Percentiles rank a stretch among this genome's conserved stretches.
Conservation (phyloP, 2,113 vertebrate genomes). For the Brachypteracias leptosomus region DNA sequence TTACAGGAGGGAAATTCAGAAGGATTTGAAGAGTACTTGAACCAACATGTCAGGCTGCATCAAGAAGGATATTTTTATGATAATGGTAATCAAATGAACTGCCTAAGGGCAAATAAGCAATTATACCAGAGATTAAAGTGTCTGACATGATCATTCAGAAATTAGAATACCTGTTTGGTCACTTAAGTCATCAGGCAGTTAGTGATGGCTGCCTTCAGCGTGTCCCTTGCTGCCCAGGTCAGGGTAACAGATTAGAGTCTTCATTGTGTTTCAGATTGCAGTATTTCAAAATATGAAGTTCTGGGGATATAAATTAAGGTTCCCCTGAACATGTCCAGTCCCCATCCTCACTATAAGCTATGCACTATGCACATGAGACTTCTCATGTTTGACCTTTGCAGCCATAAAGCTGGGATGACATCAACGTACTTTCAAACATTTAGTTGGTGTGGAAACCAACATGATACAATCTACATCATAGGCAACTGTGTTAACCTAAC, state of each 20-base stretch:
- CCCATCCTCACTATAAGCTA: neutral
- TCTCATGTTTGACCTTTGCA: neutral
- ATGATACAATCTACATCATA: neutral
- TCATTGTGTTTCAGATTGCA: neutral
- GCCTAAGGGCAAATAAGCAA: slow-evolving; percentile 5
- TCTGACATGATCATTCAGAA: slow-evolving; percentile 30
- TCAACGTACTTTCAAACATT: neutral
- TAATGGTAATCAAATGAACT: slow-evolving; percentile 30
- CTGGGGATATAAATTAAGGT: neutral
- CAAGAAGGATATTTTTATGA: slow-evolving; percentile 23
- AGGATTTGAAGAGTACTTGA: slow-evolving; percentile 28
- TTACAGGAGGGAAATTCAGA: neutral
- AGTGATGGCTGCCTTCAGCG: neutral
- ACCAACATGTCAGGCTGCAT: slow-evolving; percentile 15
- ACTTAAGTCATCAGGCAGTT: neutral
- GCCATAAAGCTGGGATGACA: neutral
- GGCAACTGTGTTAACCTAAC: neutral
- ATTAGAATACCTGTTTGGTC: slow-evolving; percentile 36
- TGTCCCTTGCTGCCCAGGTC: neutral
- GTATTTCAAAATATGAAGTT: neutral
- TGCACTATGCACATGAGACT: neutral
- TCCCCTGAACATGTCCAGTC: neutral
- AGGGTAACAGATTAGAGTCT: neutral
- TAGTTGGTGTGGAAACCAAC: neutral
- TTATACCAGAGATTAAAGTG: slow-evolving; percentile 35